Conservation (phyloP, 1,140 invertebrate species). For the Papilio polyxenes region DNA sequence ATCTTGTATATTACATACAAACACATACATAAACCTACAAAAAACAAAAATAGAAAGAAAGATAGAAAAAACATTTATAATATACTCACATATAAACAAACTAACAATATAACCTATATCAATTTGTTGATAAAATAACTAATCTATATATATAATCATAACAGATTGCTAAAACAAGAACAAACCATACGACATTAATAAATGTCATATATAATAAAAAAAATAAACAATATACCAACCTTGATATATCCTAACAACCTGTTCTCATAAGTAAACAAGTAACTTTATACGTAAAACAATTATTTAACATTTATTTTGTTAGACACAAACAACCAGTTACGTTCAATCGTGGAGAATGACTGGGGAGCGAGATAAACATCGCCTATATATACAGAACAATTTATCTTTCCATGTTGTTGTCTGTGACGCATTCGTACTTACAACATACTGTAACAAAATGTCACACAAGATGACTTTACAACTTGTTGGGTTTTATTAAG, state of each 20-base stretch:
- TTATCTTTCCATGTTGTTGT: not conserved
- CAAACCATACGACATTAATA: no score
- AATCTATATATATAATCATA: no score
- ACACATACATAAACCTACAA: no score
- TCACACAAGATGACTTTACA: no score
- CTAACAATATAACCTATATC: no score
- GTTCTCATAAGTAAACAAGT: not conserved
- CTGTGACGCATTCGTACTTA: not conserved
- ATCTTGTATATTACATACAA: no score
- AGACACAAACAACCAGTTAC: not conserved
- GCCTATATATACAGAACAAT: not conserved
- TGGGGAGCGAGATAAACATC: not conserved
- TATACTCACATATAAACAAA: no score
- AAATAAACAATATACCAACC: constrained; percentile 2
- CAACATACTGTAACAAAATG: not conserved
- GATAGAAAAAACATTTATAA: no score
- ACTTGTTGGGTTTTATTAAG: no score
- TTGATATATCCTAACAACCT: not conserved
- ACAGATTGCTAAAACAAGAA: no score
- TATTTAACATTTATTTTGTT: not conserved
- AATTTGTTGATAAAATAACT: no score
- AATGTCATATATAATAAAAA: not conserved
- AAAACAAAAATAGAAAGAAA: no score
- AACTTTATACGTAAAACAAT: not conserved
- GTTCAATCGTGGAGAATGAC: not conserved